Base-by-base conservation (phyloP, 2,113 vertebrate species). In the Peromyscus leucopus region DNA sequence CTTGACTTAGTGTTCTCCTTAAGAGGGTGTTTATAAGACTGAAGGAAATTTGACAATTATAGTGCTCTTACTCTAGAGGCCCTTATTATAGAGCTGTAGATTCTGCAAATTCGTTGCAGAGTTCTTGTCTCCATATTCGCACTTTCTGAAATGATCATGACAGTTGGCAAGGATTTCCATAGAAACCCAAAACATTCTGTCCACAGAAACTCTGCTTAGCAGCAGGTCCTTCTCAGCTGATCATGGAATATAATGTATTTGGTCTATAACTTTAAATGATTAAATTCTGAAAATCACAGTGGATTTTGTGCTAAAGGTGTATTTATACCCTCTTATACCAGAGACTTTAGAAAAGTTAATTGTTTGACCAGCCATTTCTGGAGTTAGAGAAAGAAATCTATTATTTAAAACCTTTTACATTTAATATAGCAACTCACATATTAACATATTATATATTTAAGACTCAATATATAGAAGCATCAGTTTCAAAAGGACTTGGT, bases 241-340 rank as follows among this genome's bases (percentile, higher is more conserved):
- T 98, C 97, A 98, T 83, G 80, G 98, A 95, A 97, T 74, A 90
- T 98, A 98, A 97, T 98, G 97, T 97, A 95, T 96, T 98, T 98
- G 98, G 95, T 97, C 95, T 98, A 75, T 97, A 98, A 94, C 91
- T 98, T 98, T 98, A 98, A 98, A 97, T 98, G 97, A 98, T 96
- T 98, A 97, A 98, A 98, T 98, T 98, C 93, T 97, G 95, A 97
- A 97, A 98, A 98, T 98, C 97, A 97, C 95, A 98, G 97, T 98
- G 97, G 96, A 93, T 98, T 98, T 98, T 98, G 88, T 96, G 96
- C 92, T 97, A 96, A 98, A 95, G 84, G 51, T 97, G 97, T 98
- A 96, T 98, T 97, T 98, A 94, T 90, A 93, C 97, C 98, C 98
- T n/a, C 28, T 98, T 98, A 97, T 95, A 97, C 89, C 94, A 97